These are phyloP conservation scores for Nilaparvata lugens DNA, from an alignment of 1,140 invertebrate species.

Conservation along the genomic window DNA sequence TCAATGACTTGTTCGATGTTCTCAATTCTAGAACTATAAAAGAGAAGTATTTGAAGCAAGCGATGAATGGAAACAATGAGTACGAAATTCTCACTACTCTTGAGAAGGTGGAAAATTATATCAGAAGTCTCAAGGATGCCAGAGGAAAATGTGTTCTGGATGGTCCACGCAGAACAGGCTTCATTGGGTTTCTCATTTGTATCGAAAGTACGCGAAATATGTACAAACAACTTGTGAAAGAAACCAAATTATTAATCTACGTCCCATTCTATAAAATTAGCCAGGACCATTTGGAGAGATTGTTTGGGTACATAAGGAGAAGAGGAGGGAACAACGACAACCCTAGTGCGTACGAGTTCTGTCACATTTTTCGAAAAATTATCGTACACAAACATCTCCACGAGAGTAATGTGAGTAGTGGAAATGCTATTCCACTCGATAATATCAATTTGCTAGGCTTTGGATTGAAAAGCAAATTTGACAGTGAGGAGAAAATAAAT, in stretches of 20 bases:
- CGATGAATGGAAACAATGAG: conserved; percentile 16
- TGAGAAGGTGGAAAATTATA: too few species aligned
- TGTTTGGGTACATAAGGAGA: conserved; percentile 30
- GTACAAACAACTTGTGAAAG: conserved; percentile 10
- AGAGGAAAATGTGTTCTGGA: conserved; percentile 4
- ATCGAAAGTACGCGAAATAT: conserved; percentile 18
- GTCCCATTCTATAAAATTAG: conserved; percentile 32
- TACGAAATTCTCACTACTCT: neutral
- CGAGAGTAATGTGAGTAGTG: neutral
- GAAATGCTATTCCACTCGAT: neutral
- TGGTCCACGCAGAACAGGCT: conserved; percentile 23
- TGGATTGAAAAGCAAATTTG: too few species aligned
- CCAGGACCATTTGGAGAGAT: conserved; percentile 35
- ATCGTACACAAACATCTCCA: neutral
- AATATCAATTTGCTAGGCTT: neutral
- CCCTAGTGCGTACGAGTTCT: conserved; percentile 21
- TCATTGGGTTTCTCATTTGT: conserved; percentile 25
- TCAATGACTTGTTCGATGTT: conserved; percentile 25
- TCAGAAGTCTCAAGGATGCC: neutral
- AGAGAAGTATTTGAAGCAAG: conserved; percentile 13
- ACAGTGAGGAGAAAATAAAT: conserved; percentile 4
- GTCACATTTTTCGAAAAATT: conserved; percentile 25
- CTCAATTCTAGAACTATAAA: conserved; percentile 21
- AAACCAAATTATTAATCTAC: conserved; percentile 18
- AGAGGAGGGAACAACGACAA: conserved; percentile 34